Evolutionary conservation across 2,113 vertebrate genomes (phyloP), one percentile per base, ranked within the genome.

Genomic region (Ictalurus furcatus): DNA sequence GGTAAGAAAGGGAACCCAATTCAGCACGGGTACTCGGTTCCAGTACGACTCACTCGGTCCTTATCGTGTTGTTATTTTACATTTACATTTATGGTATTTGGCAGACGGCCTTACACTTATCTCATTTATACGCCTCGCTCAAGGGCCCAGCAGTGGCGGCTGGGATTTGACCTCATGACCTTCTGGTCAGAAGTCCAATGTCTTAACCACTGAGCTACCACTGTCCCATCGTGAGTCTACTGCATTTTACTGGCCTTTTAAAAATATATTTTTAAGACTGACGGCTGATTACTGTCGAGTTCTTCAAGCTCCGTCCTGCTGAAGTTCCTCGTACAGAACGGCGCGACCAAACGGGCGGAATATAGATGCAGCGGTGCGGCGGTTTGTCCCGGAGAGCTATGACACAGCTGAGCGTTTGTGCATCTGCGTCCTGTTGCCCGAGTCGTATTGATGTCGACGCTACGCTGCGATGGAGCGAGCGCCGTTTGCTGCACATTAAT

Each of bases 401-500:
- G 69, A 63, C 52, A 74, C 67, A 58, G 85, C 48, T 6, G 85
- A 86, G 85, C 11, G 52, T 40, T 58, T 74, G 52, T 56, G 85
- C 67, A 85, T 44, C 67, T n/a, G 40, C 37, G 25, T 71, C 44
- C 44, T 71, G 63, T 85, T 65, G 84, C 40, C 63, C 52, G 44
- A 85, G 44, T 9, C 44, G 40, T 73, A 86, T 73, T 48, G 85
- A 76, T 76, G 85, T 58, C 34, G 69, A 74, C 67, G 69, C 52
- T 73, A 25, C 21, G 52, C 44, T n/a, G 84, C 5, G 61, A 85
- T 71, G 84, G 44, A 21, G 44, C 19, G 85, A 56, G 54, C 21
- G 28, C 69, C 71, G 54, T 40, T 74, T 52, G 85, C 69, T 59
- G 85, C 71, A 61, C 85, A 61, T 86, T 86, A 76, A 86, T 86